Evolutionary conservation across 2,797 vertebrate species (phyloP), one percentile per base, ranked within the genome.

Genomic region (Danionella dracula): DNA sequence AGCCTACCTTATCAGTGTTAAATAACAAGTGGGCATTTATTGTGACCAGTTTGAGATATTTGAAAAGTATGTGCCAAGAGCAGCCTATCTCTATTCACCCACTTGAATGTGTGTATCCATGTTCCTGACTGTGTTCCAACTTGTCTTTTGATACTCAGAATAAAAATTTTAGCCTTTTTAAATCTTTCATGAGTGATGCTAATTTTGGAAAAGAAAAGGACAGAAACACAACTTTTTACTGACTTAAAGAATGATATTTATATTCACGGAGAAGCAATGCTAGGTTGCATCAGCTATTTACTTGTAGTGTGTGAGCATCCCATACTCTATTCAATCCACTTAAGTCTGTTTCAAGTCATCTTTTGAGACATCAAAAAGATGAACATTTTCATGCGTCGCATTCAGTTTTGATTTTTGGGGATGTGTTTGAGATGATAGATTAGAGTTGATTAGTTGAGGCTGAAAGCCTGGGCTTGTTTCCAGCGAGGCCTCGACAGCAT

Each of bases 141-240:
- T 61, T 46, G n/a, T 63, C 45, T 32, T 50, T 51, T 44, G 51
- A 46, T 27, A 67, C 32, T 61, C 35, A 61, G 55, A 62, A 66
- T 54, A 55, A 58, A n/a, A n/a, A n/a, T n/a, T n/a, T n/a, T n/a
- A n/a, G n/a, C n/a, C n/a, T n/a, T n/a, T n/a, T n/a, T n/a, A n/a
- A n/a, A n/a, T n/a, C n/a, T n/a, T n/a, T n/a, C n/a, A n/a, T n/a
- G n/a, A n/a, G n/a, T n/a, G n/a, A n/a, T n/a, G n/a, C n/a, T n/a
- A n/a, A n/a, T n/a, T n/a, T n/a, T n/a, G n/a, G n/a, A n/a, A n/a
- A n/a, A n/a, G n/a, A n/a, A n/a, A n/a, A n/a, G n/a, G n/a, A n/a
- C n/a, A n/a, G n/a, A n/a, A n/a, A n/a, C n/a, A n/a, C n/a, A n/a
- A n/a, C n/a, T n/a, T n/a, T n/a, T n/a, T n/a, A n/a, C n/a, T n/a